These are phyloP conservation scores for Echinometra lucunter DNA, from an alignment of 53 echinoderm and acorn worm species.

Conservation along the genomic window DNA sequence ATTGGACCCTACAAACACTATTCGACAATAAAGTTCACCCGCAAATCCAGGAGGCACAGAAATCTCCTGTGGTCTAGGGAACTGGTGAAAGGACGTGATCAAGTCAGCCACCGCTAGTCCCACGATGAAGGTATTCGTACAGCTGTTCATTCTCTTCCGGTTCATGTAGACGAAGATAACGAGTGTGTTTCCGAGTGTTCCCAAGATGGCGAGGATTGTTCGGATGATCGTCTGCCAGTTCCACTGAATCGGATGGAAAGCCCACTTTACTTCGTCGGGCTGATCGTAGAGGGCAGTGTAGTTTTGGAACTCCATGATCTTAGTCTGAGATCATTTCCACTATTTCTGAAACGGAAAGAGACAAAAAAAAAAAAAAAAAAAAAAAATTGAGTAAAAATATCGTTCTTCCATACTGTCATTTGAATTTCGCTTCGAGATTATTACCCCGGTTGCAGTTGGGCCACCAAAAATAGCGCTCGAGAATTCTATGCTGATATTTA, in stretches of 20 bases:
- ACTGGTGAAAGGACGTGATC: conserved; percentile 80
- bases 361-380: neutral
- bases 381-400: no score
- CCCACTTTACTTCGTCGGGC: conserved; percentile 11
- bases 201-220: conserved; percentile 82
- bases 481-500: no score
- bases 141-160: conserved; percentile 77
- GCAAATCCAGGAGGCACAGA: conserved; percentile 65
- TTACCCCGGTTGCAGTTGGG: no score
- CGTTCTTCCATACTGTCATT: no score
- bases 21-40: conserved; percentile 87
- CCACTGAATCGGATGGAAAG: conserved; percentile 68
- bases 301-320: neutral
- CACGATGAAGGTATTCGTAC: conserved; percentile 87
- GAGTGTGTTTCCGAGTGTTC: conserved; percentile 85
- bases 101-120: conserved; percentile 88
- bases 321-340: neutral
- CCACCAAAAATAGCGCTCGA: no score
- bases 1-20: conserved; percentile 66
- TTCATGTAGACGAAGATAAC: conserved; percentile 87
- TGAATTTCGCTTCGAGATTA: no score
- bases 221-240: conserved; percentile 75
- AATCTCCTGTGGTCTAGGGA: conserved; percentile 73
- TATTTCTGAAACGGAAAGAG: neutral
- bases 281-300: conserved; percentile 27